Conservation (phyloP, 2,113 vertebrate genomes). For the Zosterops japonicus region DNA sequence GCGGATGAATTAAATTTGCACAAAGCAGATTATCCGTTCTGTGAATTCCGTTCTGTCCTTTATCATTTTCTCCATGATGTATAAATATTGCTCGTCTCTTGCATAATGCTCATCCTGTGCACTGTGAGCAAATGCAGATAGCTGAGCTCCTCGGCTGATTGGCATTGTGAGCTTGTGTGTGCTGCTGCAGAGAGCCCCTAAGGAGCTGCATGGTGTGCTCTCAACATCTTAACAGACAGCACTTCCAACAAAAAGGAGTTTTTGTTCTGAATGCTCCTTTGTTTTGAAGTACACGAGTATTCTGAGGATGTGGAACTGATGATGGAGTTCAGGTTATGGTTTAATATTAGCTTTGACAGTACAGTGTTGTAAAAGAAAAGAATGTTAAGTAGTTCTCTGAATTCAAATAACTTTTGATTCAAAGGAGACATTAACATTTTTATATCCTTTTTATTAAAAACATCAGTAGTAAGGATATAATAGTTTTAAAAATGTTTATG, state of each 20-base stretch:
- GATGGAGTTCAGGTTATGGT: conserved; percentile 66
- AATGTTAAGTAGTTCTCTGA: neutral
- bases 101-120: conserved; percentile 27
- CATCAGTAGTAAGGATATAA: neutral
- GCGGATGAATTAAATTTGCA: conserved; percentile 25
- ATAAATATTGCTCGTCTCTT: conserved; percentile 35
- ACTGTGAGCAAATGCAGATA: conserved; percentile 39
- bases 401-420: conserved; percentile 1
- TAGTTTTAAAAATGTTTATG: neutral
- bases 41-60: neutral
- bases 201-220: conserved; percentile 52
- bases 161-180: conserved; percentile 56
- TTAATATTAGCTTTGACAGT: conserved; percentile 7
- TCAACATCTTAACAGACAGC: conserved; percentile 51
- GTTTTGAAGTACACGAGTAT: conserved; percentile 57
- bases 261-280: conserved; percentile 62
- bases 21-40: conserved; percentile 10
- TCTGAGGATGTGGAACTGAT: conserved; percentile 55
- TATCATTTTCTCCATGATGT: neutral
- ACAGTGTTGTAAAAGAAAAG: neutral
- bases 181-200: conserved; percentile 66
- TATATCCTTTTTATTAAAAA: neutral
- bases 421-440: neutral
- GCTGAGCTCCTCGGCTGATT: conserved; percentile 55
- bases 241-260: conserved; percentile 63